Conservation (phyloP, 2,888 invertebrate genomes). For the Ethmia dodecea region DNA sequence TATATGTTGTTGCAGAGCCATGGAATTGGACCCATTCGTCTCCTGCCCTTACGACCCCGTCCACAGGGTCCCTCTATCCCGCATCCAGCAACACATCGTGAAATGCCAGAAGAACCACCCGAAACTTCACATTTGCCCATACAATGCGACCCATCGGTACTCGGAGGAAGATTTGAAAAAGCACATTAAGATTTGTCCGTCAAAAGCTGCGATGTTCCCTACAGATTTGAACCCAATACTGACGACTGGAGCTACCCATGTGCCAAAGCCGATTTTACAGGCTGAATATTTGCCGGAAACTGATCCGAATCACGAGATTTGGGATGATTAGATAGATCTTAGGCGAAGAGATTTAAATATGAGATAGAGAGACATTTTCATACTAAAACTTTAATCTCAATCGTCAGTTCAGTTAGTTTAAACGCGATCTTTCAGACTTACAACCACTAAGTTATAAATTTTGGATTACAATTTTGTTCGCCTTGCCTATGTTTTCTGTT, state of each 20-base stretch:
- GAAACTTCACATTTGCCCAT: conserved; percentile 65
- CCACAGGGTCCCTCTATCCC: conserved; percentile 67
- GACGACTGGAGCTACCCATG: conserved; percentile 17
- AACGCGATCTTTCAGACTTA: too few relatives aligned
- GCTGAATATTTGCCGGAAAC: conserved; percentile 32
- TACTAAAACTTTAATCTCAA: too few relatives aligned
- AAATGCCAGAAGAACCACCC: conserved; percentile 72
- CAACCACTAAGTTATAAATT: too few relatives aligned
- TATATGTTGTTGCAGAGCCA: too few relatives aligned
- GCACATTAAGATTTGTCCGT: conserved; percentile 32
- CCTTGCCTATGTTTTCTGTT: too few relatives aligned
- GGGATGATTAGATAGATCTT: conserved; percentile 44
- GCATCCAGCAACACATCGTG: conserved; percentile 72
- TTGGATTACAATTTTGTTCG: too few relatives aligned
- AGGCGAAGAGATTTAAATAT: too few relatives aligned
- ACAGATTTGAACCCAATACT: conserved; percentile 9
- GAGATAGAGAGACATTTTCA: too few relatives aligned
- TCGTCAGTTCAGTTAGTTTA: too few relatives aligned
- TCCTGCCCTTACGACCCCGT: conserved; percentile 73
- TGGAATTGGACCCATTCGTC: conserved; percentile 50
- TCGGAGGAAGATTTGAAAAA: conserved; percentile 45
- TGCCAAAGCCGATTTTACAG: conserved; percentile 28
- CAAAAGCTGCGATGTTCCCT: conserved; percentile 22
- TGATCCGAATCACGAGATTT: conserved; percentile 41
- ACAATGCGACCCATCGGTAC: conserved; percentile 69